phyloP scores from a whole-genome alignment of 1,140 invertebrate genomes.

The Melipona quadrifasciata region DNA sequence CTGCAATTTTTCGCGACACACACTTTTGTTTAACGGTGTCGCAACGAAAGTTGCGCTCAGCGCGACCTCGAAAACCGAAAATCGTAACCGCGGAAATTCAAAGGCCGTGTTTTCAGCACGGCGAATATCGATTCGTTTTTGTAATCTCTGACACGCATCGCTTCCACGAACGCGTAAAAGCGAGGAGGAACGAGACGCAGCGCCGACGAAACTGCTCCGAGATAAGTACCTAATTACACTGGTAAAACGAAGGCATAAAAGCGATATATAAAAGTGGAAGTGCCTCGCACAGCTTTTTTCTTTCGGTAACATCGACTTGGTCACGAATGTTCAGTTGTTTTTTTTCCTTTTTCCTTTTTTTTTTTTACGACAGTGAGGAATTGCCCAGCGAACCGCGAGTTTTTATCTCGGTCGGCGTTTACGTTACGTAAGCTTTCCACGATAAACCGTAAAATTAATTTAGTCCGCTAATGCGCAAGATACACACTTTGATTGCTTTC shows the following conservation, averaged over 20 bases:
- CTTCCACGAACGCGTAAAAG: background rate
- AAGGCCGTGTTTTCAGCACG: conserved; percentile 16
- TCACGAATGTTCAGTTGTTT: conserved; percentile 24
- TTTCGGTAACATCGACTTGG: background rate
- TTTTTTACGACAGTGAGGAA: background rate
- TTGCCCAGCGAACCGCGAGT: background rate
- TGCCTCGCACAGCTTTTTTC: conserved; percentile 26
- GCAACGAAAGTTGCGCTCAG: conserved; percentile 33
- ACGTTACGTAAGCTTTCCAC: background rate
- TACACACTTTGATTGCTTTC: background rate
- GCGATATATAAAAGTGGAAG: conserved; percentile 25
- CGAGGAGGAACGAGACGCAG: conserved; percentile 8
- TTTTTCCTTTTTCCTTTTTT: background rate
- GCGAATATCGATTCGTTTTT: background rate
- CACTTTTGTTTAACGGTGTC: background rate
- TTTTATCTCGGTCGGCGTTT: background rate
- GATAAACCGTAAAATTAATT: too few species aligned
- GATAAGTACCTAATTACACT: conserved; percentile 39
- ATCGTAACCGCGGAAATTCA: conserved; percentile 22
- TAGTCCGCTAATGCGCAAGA: background rate
- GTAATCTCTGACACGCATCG: conserved; percentile 2
- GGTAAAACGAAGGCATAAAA: conserved; percentile 5
- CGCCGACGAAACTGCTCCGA: conserved; percentile 12
- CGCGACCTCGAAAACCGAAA: conserved; percentile 22
- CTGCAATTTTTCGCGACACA: background rate